These are phyloP conservation scores for Troides aeacus DNA, from an alignment of 2,888 invertebrate species.

Conservation along the genomic window DNA sequence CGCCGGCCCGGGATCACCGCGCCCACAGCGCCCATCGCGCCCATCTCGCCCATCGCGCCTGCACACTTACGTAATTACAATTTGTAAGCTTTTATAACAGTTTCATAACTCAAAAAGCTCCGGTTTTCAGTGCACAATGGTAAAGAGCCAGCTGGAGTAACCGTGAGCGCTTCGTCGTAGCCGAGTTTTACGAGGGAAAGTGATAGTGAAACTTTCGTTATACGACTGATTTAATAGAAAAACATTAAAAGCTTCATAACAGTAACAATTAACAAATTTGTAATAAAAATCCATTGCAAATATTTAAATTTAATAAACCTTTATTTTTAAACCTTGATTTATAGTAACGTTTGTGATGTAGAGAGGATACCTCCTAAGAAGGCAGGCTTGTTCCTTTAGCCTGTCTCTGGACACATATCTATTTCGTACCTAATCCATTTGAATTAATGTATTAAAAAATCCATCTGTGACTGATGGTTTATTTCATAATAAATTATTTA, in stretches of 20 bases:
- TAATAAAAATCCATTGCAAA: too few relatives aligned
- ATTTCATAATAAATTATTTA: neutral
- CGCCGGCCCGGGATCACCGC: constrained; percentile 42
- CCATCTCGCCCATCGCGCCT: constrained; percentile 47
- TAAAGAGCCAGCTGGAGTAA: constrained; percentile 4
- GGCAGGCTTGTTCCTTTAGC: too few relatives aligned
- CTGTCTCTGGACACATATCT: too few relatives aligned
- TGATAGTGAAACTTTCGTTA: neutral
- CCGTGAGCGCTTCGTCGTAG: neutral
- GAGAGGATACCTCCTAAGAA: too few relatives aligned
- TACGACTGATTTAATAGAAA: neutral
- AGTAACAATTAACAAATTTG: too few relatives aligned
- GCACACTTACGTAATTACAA: constrained; percentile 46
- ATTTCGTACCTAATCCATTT: too few relatives aligned
- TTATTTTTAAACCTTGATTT: too few relatives aligned
- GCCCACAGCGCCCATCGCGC: constrained; percentile 55
- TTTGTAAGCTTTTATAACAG: constrained; percentile 36
- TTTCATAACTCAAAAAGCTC: constrained; percentile 35
- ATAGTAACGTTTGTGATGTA: too few relatives aligned
- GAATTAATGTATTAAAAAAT: neutral
- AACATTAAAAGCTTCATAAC: too few relatives aligned
- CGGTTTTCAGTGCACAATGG: constrained; percentile 23
- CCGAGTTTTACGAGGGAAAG: neutral
- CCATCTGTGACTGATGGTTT: neutral
- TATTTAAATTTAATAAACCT: too few relatives aligned